These are phyloP conservation scores for Isurus oxyrinchus DNA, from an alignment of 2,113 vertebrate species.

Conservation along the genomic window DNA sequence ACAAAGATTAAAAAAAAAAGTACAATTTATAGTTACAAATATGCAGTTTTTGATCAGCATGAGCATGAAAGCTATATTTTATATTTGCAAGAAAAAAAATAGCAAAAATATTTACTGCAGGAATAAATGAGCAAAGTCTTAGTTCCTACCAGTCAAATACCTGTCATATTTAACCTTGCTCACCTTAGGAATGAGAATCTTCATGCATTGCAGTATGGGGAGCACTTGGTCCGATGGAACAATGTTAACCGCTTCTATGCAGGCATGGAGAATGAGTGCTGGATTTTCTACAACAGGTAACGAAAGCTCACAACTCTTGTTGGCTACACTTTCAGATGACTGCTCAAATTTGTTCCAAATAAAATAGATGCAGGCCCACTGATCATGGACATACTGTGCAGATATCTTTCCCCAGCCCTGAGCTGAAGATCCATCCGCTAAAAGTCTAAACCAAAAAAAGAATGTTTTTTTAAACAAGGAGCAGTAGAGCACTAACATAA, in stretches of 20 bases:
- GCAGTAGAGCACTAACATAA: neutral
- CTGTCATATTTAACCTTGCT: slow-evolving; percentile 35
- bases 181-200: slow-evolving; percentile 71
- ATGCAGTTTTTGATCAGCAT: neutral
- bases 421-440: slow-evolving; percentile 50
- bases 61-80: neutral
- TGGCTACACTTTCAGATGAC: neutral
- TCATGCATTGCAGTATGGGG: slow-evolving; percentile 77
- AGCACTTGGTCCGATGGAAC: slow-evolving; percentile 72
- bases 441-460: slow-evolving; percentile 48
- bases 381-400: slow-evolving; percentile 69
- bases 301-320: slow-evolving; percentile 29
- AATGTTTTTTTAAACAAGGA: neutral
- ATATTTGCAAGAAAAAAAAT: neutral
- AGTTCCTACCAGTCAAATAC: neutral
- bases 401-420: slow-evolving; percentile 79
- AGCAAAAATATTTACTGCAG: neutral
- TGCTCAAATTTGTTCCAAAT: slow-evolving; percentile 50
- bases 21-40: neutral
- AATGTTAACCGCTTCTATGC: slow-evolving; percentile 70
- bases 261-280: slow-evolving; percentile 50
- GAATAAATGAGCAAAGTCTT: neutral
- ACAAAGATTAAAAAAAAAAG: neutral
- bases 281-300: slow-evolving; percentile 42
- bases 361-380: slow-evolving; percentile 78